Conservation (phyloP, 2,113 vertebrate genomes). For the Nyctibius bracteatus region DNA sequence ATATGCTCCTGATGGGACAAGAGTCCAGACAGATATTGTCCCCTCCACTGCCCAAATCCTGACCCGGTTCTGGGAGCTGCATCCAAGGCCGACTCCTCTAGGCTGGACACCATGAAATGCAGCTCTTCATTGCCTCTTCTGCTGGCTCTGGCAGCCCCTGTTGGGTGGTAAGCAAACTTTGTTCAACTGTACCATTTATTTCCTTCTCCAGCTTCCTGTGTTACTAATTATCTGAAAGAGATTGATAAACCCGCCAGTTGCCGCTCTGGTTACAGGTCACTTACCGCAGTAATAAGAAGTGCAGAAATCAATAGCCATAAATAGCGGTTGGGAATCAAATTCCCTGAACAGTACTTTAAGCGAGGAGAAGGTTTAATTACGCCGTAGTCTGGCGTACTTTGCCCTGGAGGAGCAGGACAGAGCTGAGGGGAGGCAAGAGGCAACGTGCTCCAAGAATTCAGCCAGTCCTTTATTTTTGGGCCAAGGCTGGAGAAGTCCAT, state of each 20-base stretch:
- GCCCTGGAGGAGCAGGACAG: not conserved
- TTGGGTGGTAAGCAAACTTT: not conserved
- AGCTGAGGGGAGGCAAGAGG: not conserved
- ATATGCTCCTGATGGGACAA: not conserved
- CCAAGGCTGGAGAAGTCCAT: not conserved
- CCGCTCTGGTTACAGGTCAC: constrained; percentile 49
- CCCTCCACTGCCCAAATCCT: not conserved
- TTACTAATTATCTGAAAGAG: constrained; percentile 11
- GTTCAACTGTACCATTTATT: not conserved
- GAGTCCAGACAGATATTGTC: not conserved
- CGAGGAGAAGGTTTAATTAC: not conserved
- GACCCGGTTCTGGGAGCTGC: fast-evolving
- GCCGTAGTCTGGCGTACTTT: not conserved
- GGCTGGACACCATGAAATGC: not conserved
- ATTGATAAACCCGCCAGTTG: constrained; percentile 45
- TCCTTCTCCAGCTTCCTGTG: not conserved
- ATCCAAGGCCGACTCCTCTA: not conserved
- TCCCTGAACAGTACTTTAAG: constrained; percentile 4
- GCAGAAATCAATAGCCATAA: constrained; percentile 50
- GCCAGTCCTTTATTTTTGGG: not conserved
- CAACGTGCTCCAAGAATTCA: fast-evolving
- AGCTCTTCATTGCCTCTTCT: not conserved
- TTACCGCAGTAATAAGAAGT: constrained; percentile 4
- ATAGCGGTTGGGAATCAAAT: constrained; percentile 42
- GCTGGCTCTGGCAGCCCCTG: not conserved